These are phyloP conservation scores for Rachycentron canadum DNA, from an alignment of 2,797 vertebrate species.

Conservation along the genomic window DNA sequence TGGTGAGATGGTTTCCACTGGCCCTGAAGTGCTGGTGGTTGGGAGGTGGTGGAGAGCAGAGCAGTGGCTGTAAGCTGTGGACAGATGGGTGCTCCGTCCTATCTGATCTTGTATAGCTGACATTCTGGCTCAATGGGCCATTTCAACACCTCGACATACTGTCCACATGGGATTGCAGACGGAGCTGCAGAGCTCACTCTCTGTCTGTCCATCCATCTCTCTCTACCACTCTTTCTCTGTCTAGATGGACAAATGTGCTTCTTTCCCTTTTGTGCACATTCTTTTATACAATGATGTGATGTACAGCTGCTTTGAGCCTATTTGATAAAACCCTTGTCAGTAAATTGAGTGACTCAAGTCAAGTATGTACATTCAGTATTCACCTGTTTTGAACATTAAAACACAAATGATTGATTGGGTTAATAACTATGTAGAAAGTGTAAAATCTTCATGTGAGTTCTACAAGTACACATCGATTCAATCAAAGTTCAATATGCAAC, in stretches of 20 bases:
- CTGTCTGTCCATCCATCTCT: constrained; percentile 19
- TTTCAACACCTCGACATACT: constrained; percentile 81
- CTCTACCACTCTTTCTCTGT: constrained; percentile 30
- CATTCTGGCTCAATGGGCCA: constrained; percentile 76
- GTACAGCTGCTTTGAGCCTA: constrained; percentile 25
- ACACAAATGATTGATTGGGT: not conserved
- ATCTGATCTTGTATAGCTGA: constrained; percentile 69
- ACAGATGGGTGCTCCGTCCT: constrained; percentile 69
- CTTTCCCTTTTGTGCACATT: constrained; percentile 30
- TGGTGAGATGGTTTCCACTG: constrained; percentile 53
- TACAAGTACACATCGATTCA: no score
- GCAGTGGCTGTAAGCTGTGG: constrained; percentile 62
- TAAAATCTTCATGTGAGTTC: not conserved
- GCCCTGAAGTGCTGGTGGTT: constrained; percentile 44
- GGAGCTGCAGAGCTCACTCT: constrained; percentile 30
- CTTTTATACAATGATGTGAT: constrained; percentile 34
- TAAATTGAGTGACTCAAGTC: not conserved
- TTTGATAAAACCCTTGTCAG: constrained; percentile 15
- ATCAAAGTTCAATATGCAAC: no score
- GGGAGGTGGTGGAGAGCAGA: constrained; percentile 33
- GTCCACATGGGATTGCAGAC: constrained; percentile 63
- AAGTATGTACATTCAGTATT: not conserved
- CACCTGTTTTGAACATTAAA: not conserved
- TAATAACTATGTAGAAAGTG: not conserved
- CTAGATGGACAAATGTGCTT: constrained; percentile 46